Evolutionary conservation across 2,888 invertebrate genomes (phyloP), one percentile per base, ranked within the genome.

Genomic region (Phytoseiulus persimilis): DNA sequence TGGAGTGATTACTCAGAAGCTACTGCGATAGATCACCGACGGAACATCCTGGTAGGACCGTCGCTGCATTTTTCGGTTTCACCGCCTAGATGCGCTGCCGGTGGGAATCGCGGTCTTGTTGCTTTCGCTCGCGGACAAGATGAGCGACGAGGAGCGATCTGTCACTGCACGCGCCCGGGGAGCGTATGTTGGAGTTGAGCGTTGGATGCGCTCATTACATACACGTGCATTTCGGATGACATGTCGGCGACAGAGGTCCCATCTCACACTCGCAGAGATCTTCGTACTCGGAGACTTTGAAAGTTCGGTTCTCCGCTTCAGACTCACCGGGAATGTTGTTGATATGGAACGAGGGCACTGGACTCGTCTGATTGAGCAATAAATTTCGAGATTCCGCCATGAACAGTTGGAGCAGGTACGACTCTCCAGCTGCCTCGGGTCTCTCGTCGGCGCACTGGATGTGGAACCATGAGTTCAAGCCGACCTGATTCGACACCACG

Each of bases 261-360:
- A 65, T 65, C 65, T 2, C 18, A 28, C 14, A 65, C 65, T 14
- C 65, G 5, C 65, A 28, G 28, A 65, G 65, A 23, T 65, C 28
- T 65, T 65, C 18, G 23, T 65, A 2, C 65, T 65, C 65, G 18
- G 23, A 28, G 18, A 2, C 23, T 28, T 18, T 23, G 65, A 18
- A 65, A 3, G 18, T 23, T 6, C 65, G 65, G 23, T 65, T 28
- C 28, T 28, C 18, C 6, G 87, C 18, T 87, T 0, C n/a, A n/a
- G 45, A 87, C 87, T 87, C 32, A 87, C 87, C 87, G 33, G 87
- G 87, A 32, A 87, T 87, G 87, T 87, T 87, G 87, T 87, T 87
- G 87, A 87, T 87, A 87, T 87, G 87, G 45, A 87, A 87, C 6
- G 87, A 87, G 33, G 87, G 32, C 45, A 33, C 45, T 11, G 87